These are phyloP conservation scores for Taenioides sp. DNA, from an alignment of 2,797 vertebrate genomes.

Conservation along the genomic window DNA sequence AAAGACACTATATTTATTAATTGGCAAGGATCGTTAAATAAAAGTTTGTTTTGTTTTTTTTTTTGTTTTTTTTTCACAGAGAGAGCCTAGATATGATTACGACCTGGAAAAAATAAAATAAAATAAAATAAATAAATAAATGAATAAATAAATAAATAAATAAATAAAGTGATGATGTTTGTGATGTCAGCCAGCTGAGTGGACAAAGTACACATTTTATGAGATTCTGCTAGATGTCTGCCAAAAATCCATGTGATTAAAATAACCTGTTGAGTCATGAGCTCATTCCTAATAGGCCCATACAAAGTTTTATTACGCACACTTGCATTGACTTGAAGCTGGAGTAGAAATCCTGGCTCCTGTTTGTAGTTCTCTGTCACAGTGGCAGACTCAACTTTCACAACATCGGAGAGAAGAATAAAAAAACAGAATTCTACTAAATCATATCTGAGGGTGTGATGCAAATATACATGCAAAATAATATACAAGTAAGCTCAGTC, in stretches of 20 bases:
- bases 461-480: no score
- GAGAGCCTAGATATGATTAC: no score
- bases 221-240: background rate
- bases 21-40: no score
- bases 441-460: no score
- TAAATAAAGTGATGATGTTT: background rate
- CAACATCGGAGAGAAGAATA: background rate
- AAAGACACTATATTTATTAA: no score
- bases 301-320: background rate
- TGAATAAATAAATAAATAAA: no score
- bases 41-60: no score
- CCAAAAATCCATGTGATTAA: background rate
- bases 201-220: background rate
- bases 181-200: background rate
- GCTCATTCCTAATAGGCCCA: background rate
- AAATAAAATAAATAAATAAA: no score
- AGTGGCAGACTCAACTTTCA: background rate
- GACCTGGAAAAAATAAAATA: no score
- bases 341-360: background rate
- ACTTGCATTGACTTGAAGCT: background rate
- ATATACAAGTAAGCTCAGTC: no score
- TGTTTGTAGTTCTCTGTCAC: background rate
- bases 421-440: no score
- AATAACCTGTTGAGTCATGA: slow-evolving; percentile 3
- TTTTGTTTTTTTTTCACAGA: no score